Percentiles rank a stretch among this genome's conserved stretches.
Evolutionary conservation across 2,888 invertebrate genomes (phyloP).

Genomic region (Elaeidobius kamerunicus): DNA sequence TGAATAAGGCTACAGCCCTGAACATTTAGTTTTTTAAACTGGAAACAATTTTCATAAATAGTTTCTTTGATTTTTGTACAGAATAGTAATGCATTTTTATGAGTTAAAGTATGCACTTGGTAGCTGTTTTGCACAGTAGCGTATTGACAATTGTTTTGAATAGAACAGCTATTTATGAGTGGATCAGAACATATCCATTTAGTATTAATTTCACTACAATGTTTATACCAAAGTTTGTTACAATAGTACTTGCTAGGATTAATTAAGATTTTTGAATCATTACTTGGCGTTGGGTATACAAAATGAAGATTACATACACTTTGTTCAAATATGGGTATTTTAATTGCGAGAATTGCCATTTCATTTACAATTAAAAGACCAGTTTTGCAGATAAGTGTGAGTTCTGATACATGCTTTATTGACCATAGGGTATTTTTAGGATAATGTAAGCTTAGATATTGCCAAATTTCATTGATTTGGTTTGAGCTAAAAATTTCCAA

Average conservation of each 20-base stretch:
- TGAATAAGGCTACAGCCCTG: slow-evolving; percentile 5
- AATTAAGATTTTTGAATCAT: slow-evolving; percentile 5
- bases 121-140: slow-evolving; percentile 10
- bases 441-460: slow-evolving; percentile 7
- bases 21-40: background rate
- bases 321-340: slow-evolving; percentile 2
- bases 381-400: slow-evolving; percentile 12
- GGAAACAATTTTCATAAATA: slow-evolving; percentile 9
- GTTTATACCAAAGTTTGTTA: slow-evolving; percentile 10
- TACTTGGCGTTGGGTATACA: slow-evolving; percentile 1
- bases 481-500: slow-evolving; percentile 2
- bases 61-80: slow-evolving; percentile 6
- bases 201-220: slow-evolving; percentile 2
- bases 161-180: background rate
- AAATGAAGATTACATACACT: background rate
- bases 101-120: slow-evolving; percentile 5
- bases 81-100: slow-evolving; percentile 2
- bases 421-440: slow-evolving; percentile 8
- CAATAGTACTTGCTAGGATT: slow-evolving; percentile 15
- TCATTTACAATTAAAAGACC: slow-evolving; percentile 5
- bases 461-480: slow-evolving; percentile 9
- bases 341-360: slow-evolving; percentile 6
- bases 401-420: background rate
- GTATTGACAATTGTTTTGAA: slow-evolving; percentile 1
- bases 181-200: slow-evolving; percentile 10